Evolutionary conservation across 2,888 invertebrate species (phyloP), one percentile per base, ranked within the genome.

Genomic region (Drosophila setosimentum): DNA sequence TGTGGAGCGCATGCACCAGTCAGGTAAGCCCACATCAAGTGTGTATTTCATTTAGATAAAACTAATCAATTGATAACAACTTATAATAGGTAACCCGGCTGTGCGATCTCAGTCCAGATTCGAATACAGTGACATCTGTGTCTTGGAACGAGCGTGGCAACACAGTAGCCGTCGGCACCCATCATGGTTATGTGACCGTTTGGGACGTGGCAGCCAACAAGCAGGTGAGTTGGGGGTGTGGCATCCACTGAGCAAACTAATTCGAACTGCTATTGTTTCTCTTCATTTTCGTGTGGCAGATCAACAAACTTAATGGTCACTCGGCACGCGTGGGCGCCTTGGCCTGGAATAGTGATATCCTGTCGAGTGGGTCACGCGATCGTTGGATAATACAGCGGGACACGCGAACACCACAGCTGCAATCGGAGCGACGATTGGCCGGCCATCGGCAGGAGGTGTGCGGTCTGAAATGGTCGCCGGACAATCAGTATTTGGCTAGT

Each of bases 1-100:
- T 99, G 71, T 99, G 99, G 99, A 99, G 98, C 89, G 99, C 99
- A 13, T 98, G 98, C 92, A 99, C 99, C 73, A 99, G 99, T 93
- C 99, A 99, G 95, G 95, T 95, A 80, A 91, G 93, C 87, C 48
- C 3, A 2, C n/a, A 49, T 11, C n/a, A 1, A 8, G 1, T 2
- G 5, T 24, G 3, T 18, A 54, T 24, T 33, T 53, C 8, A 21
- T 33, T 35, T 65, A 95, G 95, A 98, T 99, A 78, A 78, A 45
- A 16, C 45, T 45, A 45, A 45, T 45, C 45, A 16, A 16, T 16
- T 45, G 8, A 21, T 21, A 42, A 45, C 45, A 21, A 45, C 16
- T 24, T 16, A 27, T 16, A 24, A 24, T 65, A 95, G 95, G 98
- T 99, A 78, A 98, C 98, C 32, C 95, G 99, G 91, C 94, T 99